phyloP scores from a whole-genome alignment of 2,797 vertebrate species.

The Lagodon rhomboides region DNA sequence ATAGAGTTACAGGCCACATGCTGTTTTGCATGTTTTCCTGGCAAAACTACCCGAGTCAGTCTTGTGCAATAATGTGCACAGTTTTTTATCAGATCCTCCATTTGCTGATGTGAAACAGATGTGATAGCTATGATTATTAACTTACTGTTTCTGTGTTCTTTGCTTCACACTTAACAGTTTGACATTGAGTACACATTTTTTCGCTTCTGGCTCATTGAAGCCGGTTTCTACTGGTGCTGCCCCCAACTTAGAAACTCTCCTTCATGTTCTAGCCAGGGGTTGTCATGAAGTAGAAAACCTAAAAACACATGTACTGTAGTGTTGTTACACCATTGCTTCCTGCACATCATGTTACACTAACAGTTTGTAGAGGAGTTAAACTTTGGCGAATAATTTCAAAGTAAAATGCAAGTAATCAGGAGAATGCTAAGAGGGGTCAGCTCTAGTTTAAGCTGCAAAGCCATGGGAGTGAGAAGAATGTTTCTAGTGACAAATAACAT shows the following conservation, averaged over 20 bases:
- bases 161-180: slow-evolving; percentile 27
- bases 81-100: slow-evolving; percentile 23
- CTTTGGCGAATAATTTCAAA: slow-evolving; percentile 16
- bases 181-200: slow-evolving; percentile 3
- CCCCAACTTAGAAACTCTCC: not conserved
- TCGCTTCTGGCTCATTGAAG: slow-evolving; percentile 19
- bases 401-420: not conserved
- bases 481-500: slow-evolving; percentile 11
- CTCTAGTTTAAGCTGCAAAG: slow-evolving; percentile 12
- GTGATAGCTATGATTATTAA: slow-evolving; percentile 9
- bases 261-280: not conserved
- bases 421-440: slow-evolving; percentile 18
- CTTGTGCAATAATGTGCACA: slow-evolving; percentile 23
- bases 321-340: not conserved
- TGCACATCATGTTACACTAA: not conserved
- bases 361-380: slow-evolving; percentile 13
- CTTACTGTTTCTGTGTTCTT: not conserved
- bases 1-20: slow-evolving; percentile 41
- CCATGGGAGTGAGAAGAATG: not conserved
- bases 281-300: not conserved
- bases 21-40: slow-evolving; percentile 47
- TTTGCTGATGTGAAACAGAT: slow-evolving; percentile 24
- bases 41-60: slow-evolving; percentile 17
- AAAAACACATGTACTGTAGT: not conserved
- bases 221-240: slow-evolving; percentile 19